Conservation (phyloP, 2,888 invertebrate genomes). For the Athripsodes cinereus region DNA sequence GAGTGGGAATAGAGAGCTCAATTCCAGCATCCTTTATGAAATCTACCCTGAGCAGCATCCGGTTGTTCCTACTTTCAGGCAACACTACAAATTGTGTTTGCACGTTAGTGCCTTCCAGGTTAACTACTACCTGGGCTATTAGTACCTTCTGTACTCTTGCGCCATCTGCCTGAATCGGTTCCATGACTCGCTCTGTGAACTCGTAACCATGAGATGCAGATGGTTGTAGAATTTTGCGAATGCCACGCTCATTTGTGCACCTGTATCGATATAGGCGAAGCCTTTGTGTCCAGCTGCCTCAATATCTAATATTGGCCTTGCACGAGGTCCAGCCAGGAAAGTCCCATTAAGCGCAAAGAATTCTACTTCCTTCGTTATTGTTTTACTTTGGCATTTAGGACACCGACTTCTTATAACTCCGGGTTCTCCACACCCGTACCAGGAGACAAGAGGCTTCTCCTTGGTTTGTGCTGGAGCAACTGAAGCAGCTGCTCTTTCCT, state of each 20-base stretch:
- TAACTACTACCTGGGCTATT: not conserved
- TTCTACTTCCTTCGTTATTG: not conserved
- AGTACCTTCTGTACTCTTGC: not conserved
- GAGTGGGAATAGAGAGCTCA: too few relatives aligned
- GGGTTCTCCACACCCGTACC: slow-evolving; percentile 1
- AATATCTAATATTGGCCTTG: not conserved
- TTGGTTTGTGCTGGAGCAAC: not conserved
- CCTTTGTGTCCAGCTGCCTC: not conserved
- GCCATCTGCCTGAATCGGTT: not conserved
- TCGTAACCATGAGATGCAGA: not conserved
- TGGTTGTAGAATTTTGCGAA: not conserved
- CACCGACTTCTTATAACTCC: slow-evolving; percentile 1
- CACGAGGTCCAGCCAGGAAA: not conserved
- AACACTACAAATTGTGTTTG: not conserved
- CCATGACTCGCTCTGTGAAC: not conserved
- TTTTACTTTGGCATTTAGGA: slow-evolving; percentile 3
- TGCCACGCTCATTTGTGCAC: not conserved
- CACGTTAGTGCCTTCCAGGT: not conserved
- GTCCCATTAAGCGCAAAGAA: not conserved
- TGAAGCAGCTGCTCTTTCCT: not conserved
- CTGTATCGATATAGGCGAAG: not conserved
- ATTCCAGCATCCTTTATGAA: too few relatives aligned
- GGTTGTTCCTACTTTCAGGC: not conserved
- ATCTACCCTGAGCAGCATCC: not conserved
- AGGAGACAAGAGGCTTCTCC: not conserved